Evolutionary conservation across 2,113 vertebrate genomes (phyloP).

Genomic region (Myxocyprinus asiaticus): DNA sequence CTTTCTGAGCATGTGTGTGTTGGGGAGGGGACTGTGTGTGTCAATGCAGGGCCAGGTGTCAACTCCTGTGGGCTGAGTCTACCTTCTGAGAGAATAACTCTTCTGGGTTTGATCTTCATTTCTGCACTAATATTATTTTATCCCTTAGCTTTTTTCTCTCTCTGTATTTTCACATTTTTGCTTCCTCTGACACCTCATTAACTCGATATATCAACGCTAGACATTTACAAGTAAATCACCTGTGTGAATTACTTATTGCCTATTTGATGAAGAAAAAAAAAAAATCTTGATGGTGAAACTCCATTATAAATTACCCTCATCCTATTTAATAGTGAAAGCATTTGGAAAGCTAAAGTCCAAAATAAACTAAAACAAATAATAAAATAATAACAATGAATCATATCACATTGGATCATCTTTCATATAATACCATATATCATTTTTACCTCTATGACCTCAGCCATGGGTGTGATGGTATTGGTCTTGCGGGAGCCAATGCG

Average conservation of each 20-base stretch:
- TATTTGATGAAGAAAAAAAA: no score
- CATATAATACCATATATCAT: background rate
- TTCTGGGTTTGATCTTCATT: slow-evolving; percentile 38
- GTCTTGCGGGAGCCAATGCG: slow-evolving; percentile 85
- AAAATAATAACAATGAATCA: no score
- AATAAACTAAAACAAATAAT: no score
- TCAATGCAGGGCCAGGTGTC: slow-evolving; percentile 9
- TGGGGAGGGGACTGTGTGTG: background rate
- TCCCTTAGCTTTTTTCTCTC: slow-evolving; percentile 35
- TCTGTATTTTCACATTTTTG: background rate
- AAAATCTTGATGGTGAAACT: no score
- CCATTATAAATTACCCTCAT: no score
- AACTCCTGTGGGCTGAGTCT: slow-evolving; percentile 48
- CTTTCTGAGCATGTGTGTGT: background rate
- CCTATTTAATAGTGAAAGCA: no score
- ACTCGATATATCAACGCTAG: background rate
- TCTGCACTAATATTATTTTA: slow-evolving; percentile 1
- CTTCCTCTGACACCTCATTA: slow-evolving; percentile 8
- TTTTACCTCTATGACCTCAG: slow-evolving; percentile 69
- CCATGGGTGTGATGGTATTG: slow-evolving; percentile 87
- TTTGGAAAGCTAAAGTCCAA: no score
- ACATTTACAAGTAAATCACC: no score
- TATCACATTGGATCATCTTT: background rate
- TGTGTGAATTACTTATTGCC: no score
- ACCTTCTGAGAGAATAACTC: slow-evolving; percentile 7